These are phyloP conservation scores for Brachionus calyciflorus DNA, from an alignment of 1,140 invertebrate species.

Conservation along the genomic window DNA sequence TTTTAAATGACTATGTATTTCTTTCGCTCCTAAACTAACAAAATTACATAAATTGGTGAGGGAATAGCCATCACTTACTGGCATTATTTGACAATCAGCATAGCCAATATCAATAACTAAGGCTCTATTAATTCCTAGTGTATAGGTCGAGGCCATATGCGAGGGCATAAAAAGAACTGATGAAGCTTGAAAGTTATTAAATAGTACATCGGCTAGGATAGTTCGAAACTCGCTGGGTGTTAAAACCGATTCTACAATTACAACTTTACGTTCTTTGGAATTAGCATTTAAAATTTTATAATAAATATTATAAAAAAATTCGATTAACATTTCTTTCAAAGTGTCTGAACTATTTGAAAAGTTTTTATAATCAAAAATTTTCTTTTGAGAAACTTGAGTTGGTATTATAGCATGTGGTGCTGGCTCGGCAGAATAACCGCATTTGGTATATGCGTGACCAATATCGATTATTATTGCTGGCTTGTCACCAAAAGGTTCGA, in stretches of 20 bases:
- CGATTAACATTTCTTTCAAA: not conserved
- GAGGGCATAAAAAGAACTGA: constrained; percentile 72
- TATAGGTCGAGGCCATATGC: constrained; percentile 75
- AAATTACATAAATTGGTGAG: constrained; percentile 27
- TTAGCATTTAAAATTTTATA: constrained; percentile 64
- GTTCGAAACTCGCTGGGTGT: constrained; percentile 76
- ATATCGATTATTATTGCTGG: constrained; percentile 84
- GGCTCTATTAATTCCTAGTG: constrained; percentile 72
- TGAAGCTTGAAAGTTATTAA: constrained; percentile 81
- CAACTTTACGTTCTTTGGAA: constrained; percentile 83
- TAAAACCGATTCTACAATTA: constrained; percentile 84
- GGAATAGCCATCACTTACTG: constrained; percentile 63
- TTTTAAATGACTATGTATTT: constrained; percentile 1
- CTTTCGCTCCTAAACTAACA: not conserved
- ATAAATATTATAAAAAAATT: constrained; percentile 37
- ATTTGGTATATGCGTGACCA: constrained; percentile 89
- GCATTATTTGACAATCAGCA: constrained; percentile 74
- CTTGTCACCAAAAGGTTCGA: constrained; percentile 66
- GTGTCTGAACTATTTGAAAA: not conserved
- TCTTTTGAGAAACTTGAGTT: constrained; percentile 56
- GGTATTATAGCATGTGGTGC: constrained; percentile 80
- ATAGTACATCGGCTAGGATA: constrained; percentile 83
- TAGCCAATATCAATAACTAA: constrained; percentile 84
- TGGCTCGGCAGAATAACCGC: constrained; percentile 83
- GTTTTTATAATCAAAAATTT: not conserved